phyloP scores from a whole-genome alignment of 1,140 invertebrate species.

The Nephotettix cincticeps region DNA sequence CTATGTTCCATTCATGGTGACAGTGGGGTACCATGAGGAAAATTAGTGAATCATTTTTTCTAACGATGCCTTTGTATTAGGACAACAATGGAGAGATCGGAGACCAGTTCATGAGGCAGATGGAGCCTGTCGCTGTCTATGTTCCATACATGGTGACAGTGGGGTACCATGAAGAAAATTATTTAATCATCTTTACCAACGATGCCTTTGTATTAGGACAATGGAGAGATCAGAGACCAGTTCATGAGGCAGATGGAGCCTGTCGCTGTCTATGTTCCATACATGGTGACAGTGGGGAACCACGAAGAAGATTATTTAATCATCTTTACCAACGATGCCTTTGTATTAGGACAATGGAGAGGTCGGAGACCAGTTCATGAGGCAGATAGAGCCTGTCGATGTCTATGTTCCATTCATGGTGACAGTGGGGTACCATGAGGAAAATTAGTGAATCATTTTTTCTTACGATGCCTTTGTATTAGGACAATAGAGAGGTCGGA shows the following conservation, averaged over 20 bases:
- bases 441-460: no score
- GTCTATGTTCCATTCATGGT: conserved; percentile 91
- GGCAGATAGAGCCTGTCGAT: conserved; percentile 82
- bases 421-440: conserved; percentile 88
- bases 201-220: conserved; percentile 56
- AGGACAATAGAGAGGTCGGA: conserved; percentile 73
- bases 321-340: no score
- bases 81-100: conserved; percentile 74
- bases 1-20: conserved; percentile 89
- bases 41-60: no score
- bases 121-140: conserved; percentile 81
- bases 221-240: conserved; percentile 78
- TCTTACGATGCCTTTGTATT: no score
- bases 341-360: conserved; percentile 60
- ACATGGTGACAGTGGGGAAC: conserved; percentile 91
- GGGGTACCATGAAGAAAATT: conserved; percentile 90
- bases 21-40: conserved; percentile 88
- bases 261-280: conserved; percentile 83
- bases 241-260: conserved; percentile 90
- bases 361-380: conserved; percentile 89
- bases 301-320: no score
- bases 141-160: conserved; percentile 91
- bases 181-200: no score
- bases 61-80: conserved; percentile 46
- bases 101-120: conserved; percentile 88